A percentile compares a stretch with the other conserved stretches of the same genome.
Conservation (phyloP, 2,888 invertebrate genomes). For the Sericinus montela region DNA sequence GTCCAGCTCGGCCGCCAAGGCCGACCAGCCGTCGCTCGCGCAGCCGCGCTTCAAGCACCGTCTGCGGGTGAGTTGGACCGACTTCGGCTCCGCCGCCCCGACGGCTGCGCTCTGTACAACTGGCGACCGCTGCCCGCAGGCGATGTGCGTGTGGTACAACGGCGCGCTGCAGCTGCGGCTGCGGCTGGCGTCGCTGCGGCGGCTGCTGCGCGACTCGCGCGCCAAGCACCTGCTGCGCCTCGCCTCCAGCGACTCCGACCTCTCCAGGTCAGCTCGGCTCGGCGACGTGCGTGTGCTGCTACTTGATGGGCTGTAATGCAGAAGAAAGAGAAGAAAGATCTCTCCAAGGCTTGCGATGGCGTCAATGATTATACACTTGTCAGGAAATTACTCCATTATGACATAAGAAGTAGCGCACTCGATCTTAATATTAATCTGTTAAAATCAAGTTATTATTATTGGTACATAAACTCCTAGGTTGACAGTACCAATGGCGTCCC, state of each 20-base stretch:
- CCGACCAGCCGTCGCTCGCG: slow-evolving; percentile 84
- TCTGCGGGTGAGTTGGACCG: slow-evolving; percentile 71
- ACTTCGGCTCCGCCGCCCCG: slow-evolving; percentile 83
- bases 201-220: slow-evolving; percentile 74
- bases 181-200: slow-evolving; percentile 86
- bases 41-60: slow-evolving; percentile 82
- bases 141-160: slow-evolving; percentile 96
- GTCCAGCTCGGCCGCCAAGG: slow-evolving; percentile 88
- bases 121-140: slow-evolving; percentile 49
- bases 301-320: too few relatives aligned
- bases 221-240: slow-evolving; percentile 32
- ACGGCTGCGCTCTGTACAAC: too few relatives aligned
- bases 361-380: too few relatives aligned
- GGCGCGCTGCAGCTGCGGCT: slow-evolving; percentile 90
- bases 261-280: slow-evolving; percentile 37
- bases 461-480: too few relatives aligned
- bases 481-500: too few relatives aligned
- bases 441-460: too few relatives aligned
- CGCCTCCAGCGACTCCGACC: slow-evolving; percentile 35
- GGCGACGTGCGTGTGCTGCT: too few relatives aligned
- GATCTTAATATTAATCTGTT: too few relatives aligned
- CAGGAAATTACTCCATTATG: too few relatives aligned
- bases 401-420: too few relatives aligned
- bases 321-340: too few relatives aligned
- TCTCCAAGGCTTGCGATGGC: too few relatives aligned